phyloP scores from a whole-genome alignment of 1,140 invertebrate genomes.

The Atta texana region DNA sequence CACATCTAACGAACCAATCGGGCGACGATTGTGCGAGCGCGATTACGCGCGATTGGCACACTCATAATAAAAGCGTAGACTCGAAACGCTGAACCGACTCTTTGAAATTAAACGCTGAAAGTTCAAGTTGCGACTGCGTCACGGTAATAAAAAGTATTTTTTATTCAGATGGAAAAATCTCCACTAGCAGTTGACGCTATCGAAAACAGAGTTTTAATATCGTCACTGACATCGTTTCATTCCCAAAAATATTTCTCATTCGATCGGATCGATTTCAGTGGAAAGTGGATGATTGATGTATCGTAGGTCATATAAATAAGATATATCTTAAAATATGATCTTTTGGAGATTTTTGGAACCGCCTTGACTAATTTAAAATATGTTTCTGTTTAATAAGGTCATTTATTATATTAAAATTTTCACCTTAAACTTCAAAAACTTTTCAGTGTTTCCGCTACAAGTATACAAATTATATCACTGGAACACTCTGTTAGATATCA shows the following conservation, averaged over 20 bases:
- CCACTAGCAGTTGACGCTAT: constrained; percentile 46
- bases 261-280: constrained; percentile 32
- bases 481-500: no score
- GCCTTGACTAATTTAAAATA: not conserved
- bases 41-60: constrained; percentile 49
- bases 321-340: not conserved
- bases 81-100: not conserved
- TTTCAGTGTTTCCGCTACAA: not conserved
- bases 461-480: not conserved
- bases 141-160: constrained; percentile 61
- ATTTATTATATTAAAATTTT: constrained; percentile 14
- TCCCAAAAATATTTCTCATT: constrained; percentile 39
- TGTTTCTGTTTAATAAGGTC: not conserved
- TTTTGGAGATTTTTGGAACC: not conserved
- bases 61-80: constrained; percentile 39
- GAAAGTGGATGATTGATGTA: constrained; percentile 14
- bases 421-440: not conserved
- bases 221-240: constrained; percentile 49
- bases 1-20: constrained; percentile 58
- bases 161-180: constrained; percentile 49
- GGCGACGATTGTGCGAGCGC: constrained; percentile 45
- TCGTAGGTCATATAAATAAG: constrained; percentile 15
- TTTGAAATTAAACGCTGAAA: constrained; percentile 57
- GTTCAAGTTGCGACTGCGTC: constrained; percentile 48
- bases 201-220: constrained; percentile 58